These are phyloP conservation scores for Micromys minutus DNA, from an alignment of 2,113 vertebrate species.

Conservation along the genomic window DNA sequence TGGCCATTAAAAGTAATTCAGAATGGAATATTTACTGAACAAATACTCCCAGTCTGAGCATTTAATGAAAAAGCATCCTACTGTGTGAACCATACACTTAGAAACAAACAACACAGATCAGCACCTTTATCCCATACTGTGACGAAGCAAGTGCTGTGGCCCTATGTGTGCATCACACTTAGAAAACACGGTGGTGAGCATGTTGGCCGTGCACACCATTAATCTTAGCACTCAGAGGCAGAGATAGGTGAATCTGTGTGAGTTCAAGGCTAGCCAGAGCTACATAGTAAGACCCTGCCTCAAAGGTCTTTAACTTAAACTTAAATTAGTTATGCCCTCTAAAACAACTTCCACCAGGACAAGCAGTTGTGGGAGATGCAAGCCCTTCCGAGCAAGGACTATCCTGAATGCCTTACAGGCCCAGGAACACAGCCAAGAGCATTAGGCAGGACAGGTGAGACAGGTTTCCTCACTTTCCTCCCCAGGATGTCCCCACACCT, in stretches of 20 bases:
- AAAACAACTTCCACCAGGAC: not conserved
- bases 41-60: not conserved
- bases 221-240: not conserved
- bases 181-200: not conserved
- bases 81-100: not conserved
- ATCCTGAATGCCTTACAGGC: not conserved
- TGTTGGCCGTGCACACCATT: not conserved
- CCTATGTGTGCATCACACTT: not conserved
- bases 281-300: not conserved
- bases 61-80: not conserved
- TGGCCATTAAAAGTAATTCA: not conserved
- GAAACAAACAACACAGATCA: not conserved
- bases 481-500: not conserved
- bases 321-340: not conserved
- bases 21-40: not conserved
- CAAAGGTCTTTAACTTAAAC: not conserved
- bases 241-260: not conserved
- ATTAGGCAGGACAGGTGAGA: not conserved
- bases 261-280: not conserved
- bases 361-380: not conserved
- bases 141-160: not conserved
- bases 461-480: not conserved
- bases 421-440: not conserved
- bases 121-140: not conserved
- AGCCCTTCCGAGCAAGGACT: not conserved